Evolutionary conservation across 2,888 invertebrate species (phyloP), one percentile per base, ranked within the genome.

Genomic region (Gastrophysa polygoni): DNA sequence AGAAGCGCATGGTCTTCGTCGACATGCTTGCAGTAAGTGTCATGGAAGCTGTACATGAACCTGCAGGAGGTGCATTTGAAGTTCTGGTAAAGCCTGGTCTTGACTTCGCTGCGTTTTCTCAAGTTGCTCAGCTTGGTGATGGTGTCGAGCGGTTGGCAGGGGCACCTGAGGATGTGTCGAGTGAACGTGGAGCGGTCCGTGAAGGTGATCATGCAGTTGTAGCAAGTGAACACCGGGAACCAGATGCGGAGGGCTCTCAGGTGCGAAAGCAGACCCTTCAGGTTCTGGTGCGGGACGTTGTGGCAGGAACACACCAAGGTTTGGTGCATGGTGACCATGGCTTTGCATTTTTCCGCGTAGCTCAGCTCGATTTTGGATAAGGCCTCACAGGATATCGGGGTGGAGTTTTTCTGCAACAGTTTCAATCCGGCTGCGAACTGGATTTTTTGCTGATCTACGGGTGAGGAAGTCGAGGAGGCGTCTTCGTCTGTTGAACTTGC

Each of bases 141-240:
- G 14, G 77, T 72, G 60, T 79, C 77, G 17, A 79, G 59, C 56
- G 73, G 66, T 2, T 68, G 66, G 61, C 70, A 75, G 6, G 74
- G 69, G 51, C 80, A 81, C 49, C 68, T 66, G 1, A 72, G 64
- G 24, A 70, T 69, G 59, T 82, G 81, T 47, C 69, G 75, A 58
- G 77, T 78, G 48, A 75, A 78, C 0, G 77, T 69, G 0, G 80
- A 80, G 49, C 80, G 66, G 61, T 80, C 80, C 1, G 77, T 82
- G 65, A 86, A 87, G 0, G 87, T 86, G 24, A 87, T 80, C 62
- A 87, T 85, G 72, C 87, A 88, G 73, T 86, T 86, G 69, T 87
- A 87, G 71, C 87, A 88, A 0, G 87, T 87, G 69, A 86, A 87
- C 69, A 86, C 85, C 0, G 87, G 87, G 52, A 87, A 86, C 79